Conservation (phyloP, 2,797 vertebrate species). For the Morus bassanus region DNA sequence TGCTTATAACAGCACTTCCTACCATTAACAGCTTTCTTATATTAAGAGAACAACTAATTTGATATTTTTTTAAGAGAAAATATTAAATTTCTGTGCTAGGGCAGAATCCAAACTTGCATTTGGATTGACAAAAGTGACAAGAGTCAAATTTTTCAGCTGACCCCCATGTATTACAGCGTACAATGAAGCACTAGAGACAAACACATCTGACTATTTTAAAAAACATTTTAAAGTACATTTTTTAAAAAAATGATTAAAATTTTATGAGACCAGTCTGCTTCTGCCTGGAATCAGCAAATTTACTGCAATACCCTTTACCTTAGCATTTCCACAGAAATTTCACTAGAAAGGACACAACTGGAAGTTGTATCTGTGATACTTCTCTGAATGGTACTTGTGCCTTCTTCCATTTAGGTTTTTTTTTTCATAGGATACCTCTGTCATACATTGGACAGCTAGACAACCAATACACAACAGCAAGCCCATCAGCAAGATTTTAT, state of each 20-base stretch:
- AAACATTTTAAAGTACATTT: not conserved
- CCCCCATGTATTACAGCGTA: rapidly evolving
- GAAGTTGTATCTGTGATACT: not conserved
- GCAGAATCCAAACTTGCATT: not conserved
- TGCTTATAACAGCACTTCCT: not conserved
- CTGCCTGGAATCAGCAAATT: not conserved
- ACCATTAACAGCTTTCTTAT: not conserved
- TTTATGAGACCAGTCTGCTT: not conserved
- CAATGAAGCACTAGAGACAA: not conserved
- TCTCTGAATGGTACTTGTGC: not conserved
- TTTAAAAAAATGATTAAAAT: not conserved
- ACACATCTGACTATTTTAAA: not conserved
- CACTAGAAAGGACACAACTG: not conserved
- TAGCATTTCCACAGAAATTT: not conserved
- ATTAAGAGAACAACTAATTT: not conserved
- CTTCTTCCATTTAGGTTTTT: not conserved
- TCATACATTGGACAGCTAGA: not conserved
- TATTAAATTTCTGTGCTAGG: not conserved
- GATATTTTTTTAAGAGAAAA: not conserved
- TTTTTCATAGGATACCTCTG: not conserved
- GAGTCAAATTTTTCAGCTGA: not conserved
- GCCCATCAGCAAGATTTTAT: not conserved
- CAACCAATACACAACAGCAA: not conserved
- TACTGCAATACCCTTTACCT: not conserved
- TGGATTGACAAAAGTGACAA: not conserved